Percentiles rank a stretch among this genome's conserved stretches.
Evolutionary conservation across 2,797 vertebrate species (phyloP).

Genomic region (Anguilla pacifica): DNA sequence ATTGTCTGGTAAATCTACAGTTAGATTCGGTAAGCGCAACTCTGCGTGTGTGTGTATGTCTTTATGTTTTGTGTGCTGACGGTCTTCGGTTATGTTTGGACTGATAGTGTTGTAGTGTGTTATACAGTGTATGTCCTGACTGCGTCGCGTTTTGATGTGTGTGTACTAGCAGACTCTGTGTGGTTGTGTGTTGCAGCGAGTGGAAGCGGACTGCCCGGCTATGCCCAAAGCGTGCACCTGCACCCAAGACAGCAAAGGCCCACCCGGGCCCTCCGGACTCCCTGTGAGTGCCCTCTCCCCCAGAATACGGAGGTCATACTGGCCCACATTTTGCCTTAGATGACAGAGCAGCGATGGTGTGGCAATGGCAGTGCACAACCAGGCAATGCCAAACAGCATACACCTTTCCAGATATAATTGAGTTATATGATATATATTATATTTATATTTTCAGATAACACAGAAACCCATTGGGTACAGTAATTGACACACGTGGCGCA

Average conservation of each 20-base stretch:
- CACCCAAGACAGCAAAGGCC: constrained; percentile 86
- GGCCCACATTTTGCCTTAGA: not conserved
- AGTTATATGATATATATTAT: not conserved
- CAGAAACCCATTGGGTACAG: not conserved
- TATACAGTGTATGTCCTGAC: not conserved
- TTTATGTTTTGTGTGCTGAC: not conserved
- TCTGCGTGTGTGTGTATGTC: not conserved
- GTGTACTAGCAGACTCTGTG: not conserved
- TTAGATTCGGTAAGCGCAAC: not conserved
- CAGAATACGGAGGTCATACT: not conserved
- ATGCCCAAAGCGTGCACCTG: constrained; percentile 92
- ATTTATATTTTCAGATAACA: not conserved
- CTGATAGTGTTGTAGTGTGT: not conserved
- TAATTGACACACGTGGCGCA: not conserved
- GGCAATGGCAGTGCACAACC: not conserved
- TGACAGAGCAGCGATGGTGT: not conserved
- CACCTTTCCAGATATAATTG: not conserved
- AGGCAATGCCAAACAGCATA: not conserved
- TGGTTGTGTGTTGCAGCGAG: constrained; percentile 74
- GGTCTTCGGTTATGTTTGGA: not conserved
- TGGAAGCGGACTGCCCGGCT: constrained; percentile 87
- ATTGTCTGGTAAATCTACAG: not conserved
- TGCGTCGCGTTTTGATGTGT: not conserved
- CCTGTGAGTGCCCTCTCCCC: constrained; percentile 75
- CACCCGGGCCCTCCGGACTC: constrained; percentile 82